Evolutionary conservation across 1,140 invertebrate species (phyloP), one percentile per base, ranked within the genome.

Genomic region (Euura lappo): DNA sequence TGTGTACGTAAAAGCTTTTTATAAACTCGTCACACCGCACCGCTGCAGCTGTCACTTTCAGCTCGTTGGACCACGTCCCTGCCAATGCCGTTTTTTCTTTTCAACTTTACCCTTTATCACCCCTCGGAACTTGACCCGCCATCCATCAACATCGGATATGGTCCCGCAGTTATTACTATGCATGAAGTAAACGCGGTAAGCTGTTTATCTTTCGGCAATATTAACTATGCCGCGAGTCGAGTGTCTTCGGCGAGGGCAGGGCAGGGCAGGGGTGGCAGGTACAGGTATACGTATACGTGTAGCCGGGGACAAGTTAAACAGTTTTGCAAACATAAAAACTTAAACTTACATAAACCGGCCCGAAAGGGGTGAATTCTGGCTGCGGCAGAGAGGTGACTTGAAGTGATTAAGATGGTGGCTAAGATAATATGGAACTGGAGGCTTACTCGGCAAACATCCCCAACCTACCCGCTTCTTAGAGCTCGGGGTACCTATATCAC

Each of bases 381-480:
- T n/a, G 51, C 51, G 51, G 66, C 44, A 10, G 66, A 68, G 28
- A 28, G 66, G 66, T 3, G 66, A 68, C 66, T 68, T 28, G 66
- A 68, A 44, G 66, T 68, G 66, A 68, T 68, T 68, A 68, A 68
- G 66, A 68, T 68, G 66, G 66, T 68, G 66, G 66, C 28, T 68
- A 68, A 68, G 66, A 68, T 68, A 68, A 68, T 68, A 68, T 68
- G 66, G 66, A 68, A 42, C 66, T 28, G 10, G 66, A 44, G 66
- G 66, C 44, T 44, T 68, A 42, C 66, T 68, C 28, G 28, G 66
- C 42, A 68, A 68, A 68, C 66, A 68, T 44, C 44, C 66, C 28
- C 8, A 13, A 44, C 3, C 66, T 28, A 11, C 66, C 13, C 51
- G 51, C 51, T 28, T 28, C 28, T 28, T 28, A 28, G 28, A 1